Evolutionary conservation across 2,113 vertebrate species (phyloP), one percentile per base, ranked within the genome.

Genomic region (Syngnathoides biaculeatus): DNA sequence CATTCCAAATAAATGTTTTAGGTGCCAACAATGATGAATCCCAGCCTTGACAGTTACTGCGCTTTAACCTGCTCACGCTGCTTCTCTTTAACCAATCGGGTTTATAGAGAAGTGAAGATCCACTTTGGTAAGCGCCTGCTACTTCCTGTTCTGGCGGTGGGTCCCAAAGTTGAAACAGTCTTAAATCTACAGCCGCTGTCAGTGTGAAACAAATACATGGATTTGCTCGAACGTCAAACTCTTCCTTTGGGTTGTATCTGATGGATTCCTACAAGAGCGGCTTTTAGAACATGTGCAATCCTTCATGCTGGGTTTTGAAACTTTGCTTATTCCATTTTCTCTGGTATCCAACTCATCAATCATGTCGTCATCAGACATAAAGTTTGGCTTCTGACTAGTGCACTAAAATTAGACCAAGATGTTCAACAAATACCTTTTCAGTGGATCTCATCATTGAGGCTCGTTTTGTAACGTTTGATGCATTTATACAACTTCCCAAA

Each of bases 11-110:
- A 57, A 57, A 57, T 27, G 14, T 57, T 26, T 30, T 26, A 57
- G 26, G 55, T 57, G 26, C 26, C 55, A 57, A 57, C 26, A 17
- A 57, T 57, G 55, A 57, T 30, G 55, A 57, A 57, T 17, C 55
- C 26, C 6, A 57, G 55, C 55, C 26, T 27, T 57, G 55, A 57
- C 55, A 30, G 6, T 57, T 57, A 24, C n/a, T 55, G 52, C 14
- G 52, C 52, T 55, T 12, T 24, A 55, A 30, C 55, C 26, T 7
- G 6, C 55, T 57, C 55, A 30, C 55, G 30, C 7, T 35, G 55
- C 26, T 26, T 8, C 26, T 57, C 26, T 57, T 35, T 30, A 57
- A 57, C 26, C 55, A 17, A 14, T 57, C 26, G 5, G 20, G 52
- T 11, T 55, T 55, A 55, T 22, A 30, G 7, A 30, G 6, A 57